Evolutionary conservation across 2,797 vertebrate genomes (phyloP), one percentile per base, ranked within the genome.

Genomic region (Ispidina lecontei): DNA sequence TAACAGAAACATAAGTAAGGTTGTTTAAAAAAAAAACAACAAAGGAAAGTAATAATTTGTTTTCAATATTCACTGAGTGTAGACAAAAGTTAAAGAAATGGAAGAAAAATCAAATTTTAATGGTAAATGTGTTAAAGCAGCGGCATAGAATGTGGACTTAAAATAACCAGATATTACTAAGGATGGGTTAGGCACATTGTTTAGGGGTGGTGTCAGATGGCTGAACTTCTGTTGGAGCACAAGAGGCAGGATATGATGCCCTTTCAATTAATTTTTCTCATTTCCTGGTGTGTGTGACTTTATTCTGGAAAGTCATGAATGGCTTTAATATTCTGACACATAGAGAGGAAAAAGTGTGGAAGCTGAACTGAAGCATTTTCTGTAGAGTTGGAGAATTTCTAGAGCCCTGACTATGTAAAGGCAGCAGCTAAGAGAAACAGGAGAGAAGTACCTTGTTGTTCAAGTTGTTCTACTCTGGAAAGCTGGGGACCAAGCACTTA

Each of bases 381-480:
- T 60, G 73, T 71, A 85, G 28, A 63, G 21, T 7, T 3, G 33
- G 29, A 46, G 25, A 35, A 46, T 52, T 73, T 90, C 51, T 83
- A 62, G 33, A 83, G 10, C 18, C 26, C 51, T 35, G 49, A 58
- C 23, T 87, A 43, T 55, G 60, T 65, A 52, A 74, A 7, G 19
- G 23, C 31, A 78, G 15, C 22, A 33, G 16, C 31, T 33, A 47
- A 25, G 25, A 70, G 20, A 84, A 72, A 23, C 0, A 49, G 47
- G 7, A 8, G 13, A 5, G 2, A 0, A 29, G 44, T 16, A 8
- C 6, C 4, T 29, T 68, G 18, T 18, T 13, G 7, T n/a, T 62
- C 33, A 63, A 63, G 18, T 56, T 84, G 58, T 87, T 72, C 68
- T 31, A 14, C 25, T 58, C 8, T 16, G n/a, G 41, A 39, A 87